These are phyloP conservation scores for Apodemia mormo DNA, from an alignment of 2,888 invertebrate genomes.

Conservation along the genomic window DNA sequence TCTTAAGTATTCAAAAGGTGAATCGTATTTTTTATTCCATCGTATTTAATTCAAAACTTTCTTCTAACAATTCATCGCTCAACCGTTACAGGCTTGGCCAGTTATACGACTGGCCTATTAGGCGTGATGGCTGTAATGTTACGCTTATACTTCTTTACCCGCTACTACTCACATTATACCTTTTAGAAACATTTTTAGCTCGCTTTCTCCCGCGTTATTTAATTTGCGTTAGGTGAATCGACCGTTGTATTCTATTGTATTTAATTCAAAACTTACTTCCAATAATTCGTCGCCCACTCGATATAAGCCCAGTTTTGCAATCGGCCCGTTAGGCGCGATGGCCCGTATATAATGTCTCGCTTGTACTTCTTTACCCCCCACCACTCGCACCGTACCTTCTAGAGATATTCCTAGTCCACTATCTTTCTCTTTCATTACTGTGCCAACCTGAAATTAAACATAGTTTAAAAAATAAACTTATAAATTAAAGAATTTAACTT, in stretches of 20 bases:
- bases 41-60: conserved; percentile 45
- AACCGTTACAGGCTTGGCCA: conserved; percentile 88
- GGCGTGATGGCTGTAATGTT: conserved; percentile 94
- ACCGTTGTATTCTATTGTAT: too few relatives aligned
- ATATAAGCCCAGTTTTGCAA: conserved; percentile 88
- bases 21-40: too few relatives aligned
- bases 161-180: conserved; percentile 96
- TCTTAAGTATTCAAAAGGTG: conserved; percentile 84
- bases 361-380: conserved; percentile 91
- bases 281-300: conserved; percentile 94
- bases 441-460: conserved; percentile 85
- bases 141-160: conserved; percentile 92
- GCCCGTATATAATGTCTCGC: conserved; percentile 96
- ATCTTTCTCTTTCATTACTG: conserved; percentile 90
- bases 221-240: conserved; percentile 78
- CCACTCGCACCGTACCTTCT: conserved; percentile 95
- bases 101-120: conserved; percentile 91
- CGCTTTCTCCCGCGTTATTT: conserved; percentile 90
- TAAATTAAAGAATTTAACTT: too few relatives aligned
- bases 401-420: conserved; percentile 94
- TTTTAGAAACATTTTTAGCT: conserved; percentile 94
- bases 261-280: conserved; percentile 75
- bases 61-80: conserved; percentile 94
- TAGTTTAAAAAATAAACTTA: too few relatives aligned
- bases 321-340: conserved; percentile 93